These are phyloP conservation scores for Samia ricini DNA, from an alignment of 1,140 invertebrate species.

Conservation along the genomic window DNA sequence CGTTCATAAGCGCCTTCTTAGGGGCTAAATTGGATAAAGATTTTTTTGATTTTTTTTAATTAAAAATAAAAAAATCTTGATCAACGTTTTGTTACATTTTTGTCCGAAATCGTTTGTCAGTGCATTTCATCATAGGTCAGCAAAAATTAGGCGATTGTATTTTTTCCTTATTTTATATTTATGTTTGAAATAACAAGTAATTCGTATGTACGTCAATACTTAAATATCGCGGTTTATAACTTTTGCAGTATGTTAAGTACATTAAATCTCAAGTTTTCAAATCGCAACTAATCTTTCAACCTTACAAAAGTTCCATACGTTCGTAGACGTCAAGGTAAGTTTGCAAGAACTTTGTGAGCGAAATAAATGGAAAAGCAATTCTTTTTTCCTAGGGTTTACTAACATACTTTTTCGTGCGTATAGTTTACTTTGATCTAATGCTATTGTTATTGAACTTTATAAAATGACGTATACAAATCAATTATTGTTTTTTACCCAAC, in stretches of 20 bases:
- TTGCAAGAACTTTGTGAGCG: slow-evolving; percentile 26
- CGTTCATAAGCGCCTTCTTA: no score
- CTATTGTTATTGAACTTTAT: no score
- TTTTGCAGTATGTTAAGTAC: background rate
- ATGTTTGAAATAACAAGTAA: background rate
- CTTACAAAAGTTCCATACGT: slow-evolving; percentile 36
- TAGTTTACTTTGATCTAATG: background rate
- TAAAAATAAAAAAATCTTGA: no score
- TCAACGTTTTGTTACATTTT: no score
- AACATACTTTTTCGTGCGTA: background rate
- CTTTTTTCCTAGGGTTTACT: background rate
- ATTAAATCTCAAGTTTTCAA: background rate
- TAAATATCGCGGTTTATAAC: background rate
- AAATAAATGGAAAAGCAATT: slow-evolving; percentile 7
- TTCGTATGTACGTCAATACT: background rate
- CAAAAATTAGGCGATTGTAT: no score
- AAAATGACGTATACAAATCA: no score
- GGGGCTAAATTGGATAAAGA: no score
- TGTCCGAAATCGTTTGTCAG: no score
- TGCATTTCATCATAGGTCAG: no score
- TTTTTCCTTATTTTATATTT: no score
- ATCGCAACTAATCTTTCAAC: slow-evolving; percentile 16
- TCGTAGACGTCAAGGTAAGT: slow-evolving; percentile 30
- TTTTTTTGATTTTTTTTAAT: no score
- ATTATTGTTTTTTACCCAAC: no score